phyloP scores from a whole-genome alignment of 2,113 vertebrate genomes.

The Erythrocercus mccallii region DNA sequence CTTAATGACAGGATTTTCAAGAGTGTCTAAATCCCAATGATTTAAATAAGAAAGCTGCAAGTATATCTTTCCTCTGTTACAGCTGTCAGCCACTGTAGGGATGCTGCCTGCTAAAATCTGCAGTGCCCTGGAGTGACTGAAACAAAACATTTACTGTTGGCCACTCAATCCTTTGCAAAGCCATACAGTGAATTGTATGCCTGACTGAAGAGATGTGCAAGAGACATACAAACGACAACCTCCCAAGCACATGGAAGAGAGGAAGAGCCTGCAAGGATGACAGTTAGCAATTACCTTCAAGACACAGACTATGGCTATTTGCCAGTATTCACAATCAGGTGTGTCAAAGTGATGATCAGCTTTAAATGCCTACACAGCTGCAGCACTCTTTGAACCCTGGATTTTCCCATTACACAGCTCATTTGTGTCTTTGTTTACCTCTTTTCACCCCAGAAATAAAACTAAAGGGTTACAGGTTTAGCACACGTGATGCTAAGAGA shows the following conservation, averaged over 20 bases:
- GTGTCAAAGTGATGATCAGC: background rate
- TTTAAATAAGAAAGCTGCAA: background rate
- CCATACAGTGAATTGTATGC: background rate
- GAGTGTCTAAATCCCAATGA: background rate
- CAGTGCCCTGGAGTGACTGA: background rate
- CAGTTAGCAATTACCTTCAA: background rate
- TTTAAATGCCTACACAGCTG: background rate
- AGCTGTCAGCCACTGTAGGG: background rate
- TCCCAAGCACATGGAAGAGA: background rate
- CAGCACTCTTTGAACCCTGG: background rate
- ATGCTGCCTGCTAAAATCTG: background rate
- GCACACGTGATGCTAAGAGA: background rate
- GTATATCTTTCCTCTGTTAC: background rate
- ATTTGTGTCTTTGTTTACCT: background rate
- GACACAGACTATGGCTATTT: background rate
- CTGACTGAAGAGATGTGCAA: background rate
- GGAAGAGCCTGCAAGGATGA: background rate
- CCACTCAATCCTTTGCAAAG: background rate
- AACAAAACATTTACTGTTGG: background rate
- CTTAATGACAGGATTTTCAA: background rate
- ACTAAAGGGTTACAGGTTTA: background rate
- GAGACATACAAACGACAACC: background rate
- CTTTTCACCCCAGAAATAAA: background rate
- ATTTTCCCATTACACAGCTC: background rate
- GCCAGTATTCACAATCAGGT: background rate